Evolutionary conservation across 2,797 vertebrate species (phyloP), one percentile per base, ranked within the genome.

Genomic region (Philypnodon macrostomus): DNA sequence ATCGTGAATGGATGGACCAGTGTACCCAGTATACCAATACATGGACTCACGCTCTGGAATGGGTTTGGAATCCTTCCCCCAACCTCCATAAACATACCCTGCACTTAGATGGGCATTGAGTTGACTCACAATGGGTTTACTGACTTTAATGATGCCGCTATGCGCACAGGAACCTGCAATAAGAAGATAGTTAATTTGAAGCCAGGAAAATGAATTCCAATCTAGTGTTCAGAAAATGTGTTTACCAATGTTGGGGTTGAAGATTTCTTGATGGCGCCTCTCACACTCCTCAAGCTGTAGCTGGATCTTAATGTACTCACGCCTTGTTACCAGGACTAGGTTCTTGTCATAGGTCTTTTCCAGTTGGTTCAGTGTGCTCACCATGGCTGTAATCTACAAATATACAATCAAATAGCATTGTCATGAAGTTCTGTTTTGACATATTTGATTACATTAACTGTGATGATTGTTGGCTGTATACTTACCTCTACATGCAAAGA

Each of bases 11-110:
- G 55, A 29, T 18, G 15, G 9, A 16, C 37, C 35, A 1, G 30
- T 14, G 19, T 47, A 61, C 1, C 73, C 83, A 18, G 84, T 75
- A 53, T 77, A 87, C 85, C 83, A 88, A 67, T 85, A 85, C 76
- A 83, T 83, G 3, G 80, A 77, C 35, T 89, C 70, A 54, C 72
- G 79, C 10, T 80, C 71, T 2, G 72, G 64, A 60, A 81, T 1
- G 27, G 86, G 86, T 18, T 84, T 84, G 7, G 81, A 84, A 44
- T 90, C 86, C 84, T 87, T 89, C 1, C 87, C 88, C 86, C 87
- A 89, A n/a, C 80, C 81, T 47, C 88, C 87, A 36, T 50, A 87
- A 50, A 1, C 76, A 36, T 74, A 66, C 11, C 9, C 32, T 16
- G 48, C 0, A 15, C 13, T 75, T 2, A 88, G 67, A 47, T 85